A percentile compares a stretch with the other conserved stretches of the same genome.
Conservation (phyloP, 2,797 vertebrate genomes). For the Peromyscus nudipes region DNA sequence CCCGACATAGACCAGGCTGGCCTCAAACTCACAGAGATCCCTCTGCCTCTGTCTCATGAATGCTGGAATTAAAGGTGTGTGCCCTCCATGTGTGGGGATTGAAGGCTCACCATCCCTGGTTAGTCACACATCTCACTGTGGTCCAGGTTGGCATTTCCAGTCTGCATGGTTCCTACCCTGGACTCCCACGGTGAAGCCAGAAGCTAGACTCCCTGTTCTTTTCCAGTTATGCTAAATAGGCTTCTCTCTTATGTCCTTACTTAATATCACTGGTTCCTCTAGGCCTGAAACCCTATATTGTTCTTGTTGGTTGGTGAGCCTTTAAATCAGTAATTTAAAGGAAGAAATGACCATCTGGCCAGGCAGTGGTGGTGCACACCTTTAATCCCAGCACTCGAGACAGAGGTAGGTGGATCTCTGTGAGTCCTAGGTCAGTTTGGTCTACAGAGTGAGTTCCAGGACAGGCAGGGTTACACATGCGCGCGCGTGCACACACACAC, state of each 20-base stretch:
- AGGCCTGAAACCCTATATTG: not conserved
- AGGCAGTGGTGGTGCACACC: not conserved
- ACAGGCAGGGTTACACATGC: not conserved
- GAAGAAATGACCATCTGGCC: not conserved
- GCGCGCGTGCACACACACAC: no score
- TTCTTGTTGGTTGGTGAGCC: not conserved
- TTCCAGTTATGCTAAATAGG: not conserved
- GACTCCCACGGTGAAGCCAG: not conserved
- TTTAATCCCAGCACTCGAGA: not conserved
- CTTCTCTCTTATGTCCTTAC: not conserved
- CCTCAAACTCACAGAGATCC: not conserved
- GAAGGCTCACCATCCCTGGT: not conserved
- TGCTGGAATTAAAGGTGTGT: not conserved
- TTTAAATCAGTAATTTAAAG: not conserved
- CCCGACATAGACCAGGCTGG: not conserved
- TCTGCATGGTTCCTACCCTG: not conserved
- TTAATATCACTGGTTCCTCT: not conserved
- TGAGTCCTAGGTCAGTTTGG: not conserved
- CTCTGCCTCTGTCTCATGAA: not conserved
- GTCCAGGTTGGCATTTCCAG: not conserved
- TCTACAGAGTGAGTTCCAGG: not conserved
- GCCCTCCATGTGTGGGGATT: not conserved
- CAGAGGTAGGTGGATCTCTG: not conserved
- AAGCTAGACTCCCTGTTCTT: not conserved
- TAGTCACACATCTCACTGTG: not conserved